These are phyloP conservation scores for Calcarius lapponicus DNA, from an alignment of 2,797 vertebrate genomes.

Conservation along the genomic window DNA sequence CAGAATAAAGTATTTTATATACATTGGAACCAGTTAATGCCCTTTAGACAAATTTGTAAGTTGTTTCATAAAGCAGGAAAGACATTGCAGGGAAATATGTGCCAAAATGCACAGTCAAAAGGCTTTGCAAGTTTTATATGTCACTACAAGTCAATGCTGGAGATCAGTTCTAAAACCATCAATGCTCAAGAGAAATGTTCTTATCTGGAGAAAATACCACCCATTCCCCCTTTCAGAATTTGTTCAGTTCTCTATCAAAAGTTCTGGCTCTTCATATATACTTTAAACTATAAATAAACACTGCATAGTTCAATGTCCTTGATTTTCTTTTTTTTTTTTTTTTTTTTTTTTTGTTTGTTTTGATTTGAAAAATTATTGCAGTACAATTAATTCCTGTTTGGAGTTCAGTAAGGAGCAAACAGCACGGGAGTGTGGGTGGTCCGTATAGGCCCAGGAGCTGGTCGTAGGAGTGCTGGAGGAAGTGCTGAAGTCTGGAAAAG, in stretches of 20 bases:
- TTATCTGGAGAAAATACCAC: conserved; percentile 76
- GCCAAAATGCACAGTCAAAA: conserved; percentile 77
- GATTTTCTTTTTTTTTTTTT: conserved; percentile 51
- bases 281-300: conserved; percentile 86
- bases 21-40: conserved; percentile 83
- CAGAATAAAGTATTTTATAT: conserved; percentile 78
- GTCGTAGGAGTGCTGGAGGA: conserved; percentile 87
- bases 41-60: conserved; percentile 82
- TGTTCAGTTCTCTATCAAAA: conserved; percentile 80
- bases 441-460: conserved; percentile 93
- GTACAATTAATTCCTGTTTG: conserved; percentile 76
- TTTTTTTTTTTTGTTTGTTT: not conserved
- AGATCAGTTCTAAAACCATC: conserved; percentile 74
- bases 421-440: conserved; percentile 93
- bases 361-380: conserved; percentile 90
- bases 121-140: conserved; percentile 69
- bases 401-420: conserved; percentile 92
- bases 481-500: conserved; percentile 92
- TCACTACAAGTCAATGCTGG: conserved; percentile 72
- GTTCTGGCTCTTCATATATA: conserved; percentile 81
- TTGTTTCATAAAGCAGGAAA: conserved; percentile 87
- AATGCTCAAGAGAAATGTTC: conserved; percentile 76
- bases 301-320: conserved; percentile 95
- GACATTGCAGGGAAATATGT: conserved; percentile 77
- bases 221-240: conserved; percentile 66